Base-by-base conservation (phyloP, 2,113 vertebrate species). In the Albula glossodonta region DNA sequence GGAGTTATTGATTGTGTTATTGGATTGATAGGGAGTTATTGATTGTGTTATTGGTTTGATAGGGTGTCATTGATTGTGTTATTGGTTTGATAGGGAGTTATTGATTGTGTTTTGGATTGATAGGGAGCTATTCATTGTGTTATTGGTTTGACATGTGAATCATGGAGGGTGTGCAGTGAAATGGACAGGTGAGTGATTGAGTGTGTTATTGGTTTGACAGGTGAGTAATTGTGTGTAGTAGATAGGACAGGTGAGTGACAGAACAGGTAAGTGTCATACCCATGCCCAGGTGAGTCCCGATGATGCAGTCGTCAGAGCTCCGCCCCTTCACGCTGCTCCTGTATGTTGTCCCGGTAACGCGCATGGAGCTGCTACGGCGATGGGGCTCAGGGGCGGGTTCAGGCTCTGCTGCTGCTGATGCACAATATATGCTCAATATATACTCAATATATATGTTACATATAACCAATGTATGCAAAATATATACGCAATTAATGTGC, bases 351-450 rank as follows among this genome's bases (percentile, higher is more conserved):
- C 97, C 96, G 0, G 97, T 96, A 0, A 96, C 96, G 88, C 97
- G 95, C 86, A 97, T 82, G 12, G 98, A 98, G 92, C 97, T 98
- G 91, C 95, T 96, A 5, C 96, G 96, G 0, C 96, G 95, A 52
- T 96, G 95, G 0, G 95, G 96, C 86, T 97, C 97, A 0, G 93
- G 92, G 82, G 89, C 93, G 22, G 88, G 94, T 19, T 97, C 97
- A 0, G 96, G 92, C 89, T 98, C 97, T 0, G 93, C 90, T 88
- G 96, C 89, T 82, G 84, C 84, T 50, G 9, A 22, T 19, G 78
- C 83, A 84, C 87, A 87, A 88, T 90, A 19, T 19, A 87, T 90
- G 91, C 31, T 41, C 31, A 41, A 41, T 41, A 92, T 87, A 91
- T 92, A 93, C 81, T 89, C 87, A 91, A 91, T 83, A 91, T 89